Base-by-base conservation (phyloP, 2,888 invertebrate species). In the Hydrotaea diabolus region DNA sequence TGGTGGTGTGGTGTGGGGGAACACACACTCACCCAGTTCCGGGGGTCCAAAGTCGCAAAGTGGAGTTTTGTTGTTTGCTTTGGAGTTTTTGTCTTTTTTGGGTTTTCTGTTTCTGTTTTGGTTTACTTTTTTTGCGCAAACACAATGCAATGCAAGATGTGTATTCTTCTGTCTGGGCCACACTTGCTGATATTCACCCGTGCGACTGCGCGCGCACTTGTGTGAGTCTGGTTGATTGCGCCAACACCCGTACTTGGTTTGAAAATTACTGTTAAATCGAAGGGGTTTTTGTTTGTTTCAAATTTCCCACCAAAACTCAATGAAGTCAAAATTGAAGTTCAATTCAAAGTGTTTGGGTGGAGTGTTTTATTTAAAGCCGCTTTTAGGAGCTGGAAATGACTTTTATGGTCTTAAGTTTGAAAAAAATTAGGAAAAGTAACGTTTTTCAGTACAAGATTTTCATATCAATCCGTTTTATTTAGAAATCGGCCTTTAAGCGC, bases 11-110 rank as follows among this genome's bases (percentile, higher is more conserved):
- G n/a, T 62, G 31, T 13, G 59, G 26, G 26, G 36, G 26, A 26
- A 59, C 23, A n/a, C 31, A 15, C 26, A 36, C 15, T 62, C 62
- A 62, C 36, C 26, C 31, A 62, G 49, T 62, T 31, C 31, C 62
- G 36, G n/a, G 62, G 62, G 62, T 62, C 62, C 62, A 62, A 62
- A 62, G 62, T 62, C 62, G 26, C 31, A 36, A 62, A 31, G 23
- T 62, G 62, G 15, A 62, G 17, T 31, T 62, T 31, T 62, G 31
- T 5, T 62, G 31, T 31, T 31, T n/a, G n/a, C n/a, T n/a, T n/a
- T n/a, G n/a, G n/a, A n/a, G n/a, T n/a, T n/a, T n/a, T n/a, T n/a
- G n/a, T n/a, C n/a, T n/a, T n/a, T n/a, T n/a, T n/a, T 39, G 62
- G 21, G 57, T 11, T 57, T 57, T 57, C 21, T 59, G 26, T 23